These are phyloP conservation scores for Metaphire vulgaris DNA, from an alignment of 1,140 invertebrate species.

Conservation along the genomic window DNA sequence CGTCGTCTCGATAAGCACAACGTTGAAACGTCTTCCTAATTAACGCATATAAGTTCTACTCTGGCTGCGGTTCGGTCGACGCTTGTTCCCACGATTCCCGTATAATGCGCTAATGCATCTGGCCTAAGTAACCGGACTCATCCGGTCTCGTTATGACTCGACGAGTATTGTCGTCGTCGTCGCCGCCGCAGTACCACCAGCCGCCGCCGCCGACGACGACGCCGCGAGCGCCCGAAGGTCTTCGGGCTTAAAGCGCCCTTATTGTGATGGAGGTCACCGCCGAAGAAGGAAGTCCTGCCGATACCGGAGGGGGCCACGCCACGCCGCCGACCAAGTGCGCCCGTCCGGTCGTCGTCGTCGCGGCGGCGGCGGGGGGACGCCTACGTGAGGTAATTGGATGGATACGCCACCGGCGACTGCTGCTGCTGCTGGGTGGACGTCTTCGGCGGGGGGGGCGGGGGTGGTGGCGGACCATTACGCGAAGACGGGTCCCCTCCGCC, in stretches of 20 bases:
- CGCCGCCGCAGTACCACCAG: not conserved
- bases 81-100: not conserved
- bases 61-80: not conserved
- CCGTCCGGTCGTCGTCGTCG: not conserved
- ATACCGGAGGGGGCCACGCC: not conserved
- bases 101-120: not conserved
- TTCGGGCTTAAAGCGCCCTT: not conserved
- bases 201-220: no score
- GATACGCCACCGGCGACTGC: not conserved
- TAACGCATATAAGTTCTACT: not conserved
- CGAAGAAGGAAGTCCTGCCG: not conserved
- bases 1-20: no score
- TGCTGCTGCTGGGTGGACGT: not conserved
- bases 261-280: not conserved
- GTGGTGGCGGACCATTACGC: no score
- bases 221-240: not conserved
- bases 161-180: not conserved
- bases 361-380: no score
- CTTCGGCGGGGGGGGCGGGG: no score
- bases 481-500: no score
- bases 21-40: not conserved
- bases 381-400: not conserved
- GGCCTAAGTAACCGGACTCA: not conserved
- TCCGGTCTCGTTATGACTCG: not conserved
- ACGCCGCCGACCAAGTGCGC: not conserved